These are phyloP conservation scores for Gymnothorax reevesii DNA, from an alignment of 2,797 vertebrate species.

Conservation along the genomic window DNA sequence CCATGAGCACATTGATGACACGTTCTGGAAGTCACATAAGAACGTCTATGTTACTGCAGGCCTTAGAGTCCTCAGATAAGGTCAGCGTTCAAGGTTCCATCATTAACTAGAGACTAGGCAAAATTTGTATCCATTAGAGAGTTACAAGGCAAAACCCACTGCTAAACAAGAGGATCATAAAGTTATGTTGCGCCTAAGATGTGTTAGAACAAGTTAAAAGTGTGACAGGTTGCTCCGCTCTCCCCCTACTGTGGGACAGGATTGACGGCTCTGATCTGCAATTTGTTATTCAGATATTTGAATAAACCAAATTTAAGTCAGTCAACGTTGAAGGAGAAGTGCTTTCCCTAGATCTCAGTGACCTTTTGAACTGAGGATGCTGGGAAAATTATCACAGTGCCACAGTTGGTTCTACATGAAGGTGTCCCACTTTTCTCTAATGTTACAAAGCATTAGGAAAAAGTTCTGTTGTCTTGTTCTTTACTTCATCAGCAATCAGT, in stretches of 20 bases:
- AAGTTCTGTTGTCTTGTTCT: neutral
- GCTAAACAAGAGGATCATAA: too few relatives aligned
- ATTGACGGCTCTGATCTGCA: neutral
- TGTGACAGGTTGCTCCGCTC: too few relatives aligned
- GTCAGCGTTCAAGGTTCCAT: too few relatives aligned
- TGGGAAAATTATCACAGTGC: neutral
- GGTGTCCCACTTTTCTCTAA: neutral
- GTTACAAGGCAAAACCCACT: too few relatives aligned
- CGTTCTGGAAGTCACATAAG: too few relatives aligned
- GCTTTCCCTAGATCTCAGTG: neutral
- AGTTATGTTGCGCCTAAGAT: too few relatives aligned
- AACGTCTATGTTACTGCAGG: too few relatives aligned
- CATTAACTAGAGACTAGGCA: too few relatives aligned
- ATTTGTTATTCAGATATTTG: neutral
- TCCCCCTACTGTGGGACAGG: neutral
- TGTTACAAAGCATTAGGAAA: neutral
- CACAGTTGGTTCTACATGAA: neutral
- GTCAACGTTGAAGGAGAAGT: neutral
- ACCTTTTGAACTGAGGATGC: neutral
- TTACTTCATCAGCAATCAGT: slow-evolving; percentile 4
- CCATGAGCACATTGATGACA: too few relatives aligned
- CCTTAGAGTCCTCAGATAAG: too few relatives aligned
- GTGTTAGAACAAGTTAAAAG: too few relatives aligned
- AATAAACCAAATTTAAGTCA: neutral
- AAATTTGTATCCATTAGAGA: too few relatives aligned